Percentiles rank a stretch among this genome's conserved stretches.
Conservation (phyloP, 2,113 vertebrate species). For the Albula glossodonta region DNA sequence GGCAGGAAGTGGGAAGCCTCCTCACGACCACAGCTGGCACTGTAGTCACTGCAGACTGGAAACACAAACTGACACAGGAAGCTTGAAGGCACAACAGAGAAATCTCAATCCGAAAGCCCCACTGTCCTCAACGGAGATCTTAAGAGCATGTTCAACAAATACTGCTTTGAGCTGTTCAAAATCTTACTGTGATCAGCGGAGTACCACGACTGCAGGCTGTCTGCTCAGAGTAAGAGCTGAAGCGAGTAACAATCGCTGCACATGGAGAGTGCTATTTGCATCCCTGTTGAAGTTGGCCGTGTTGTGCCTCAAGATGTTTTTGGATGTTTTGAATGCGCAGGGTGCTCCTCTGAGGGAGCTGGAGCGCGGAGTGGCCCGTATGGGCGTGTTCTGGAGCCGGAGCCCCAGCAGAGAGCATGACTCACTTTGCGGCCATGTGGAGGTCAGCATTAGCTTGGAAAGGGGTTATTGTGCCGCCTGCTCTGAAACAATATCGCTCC, state of each 20-base stretch:
- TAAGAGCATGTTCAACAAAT: not conserved
- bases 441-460: conserved; percentile 4
- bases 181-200: not conserved
- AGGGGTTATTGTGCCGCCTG: conserved; percentile 44
- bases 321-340: not conserved
- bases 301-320: not conserved
- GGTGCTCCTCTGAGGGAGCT: not conserved
- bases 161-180: not conserved
- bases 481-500: conserved; percentile 63
- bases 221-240: too few species aligned
- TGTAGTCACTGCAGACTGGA: not conserved
- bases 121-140: not conserved
- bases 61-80: not conserved
- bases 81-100: not conserved
- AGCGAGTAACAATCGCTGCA: too few species aligned
- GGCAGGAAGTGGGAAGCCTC: not conserved
- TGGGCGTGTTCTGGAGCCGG: not conserved
- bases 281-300: not conserved
- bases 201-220: not conserved
- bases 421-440: not conserved
- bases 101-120: not conserved
- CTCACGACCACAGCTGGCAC: not conserved
- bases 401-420: not conserved
- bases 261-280: too few species aligned
- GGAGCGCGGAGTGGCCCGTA: not conserved